A percentile compares a stretch with the other conserved stretches of the same genome.
Evolutionary conservation across 1,140 invertebrate species (phyloP).

Genomic region (Zaprionus ghesquierei): DNA sequence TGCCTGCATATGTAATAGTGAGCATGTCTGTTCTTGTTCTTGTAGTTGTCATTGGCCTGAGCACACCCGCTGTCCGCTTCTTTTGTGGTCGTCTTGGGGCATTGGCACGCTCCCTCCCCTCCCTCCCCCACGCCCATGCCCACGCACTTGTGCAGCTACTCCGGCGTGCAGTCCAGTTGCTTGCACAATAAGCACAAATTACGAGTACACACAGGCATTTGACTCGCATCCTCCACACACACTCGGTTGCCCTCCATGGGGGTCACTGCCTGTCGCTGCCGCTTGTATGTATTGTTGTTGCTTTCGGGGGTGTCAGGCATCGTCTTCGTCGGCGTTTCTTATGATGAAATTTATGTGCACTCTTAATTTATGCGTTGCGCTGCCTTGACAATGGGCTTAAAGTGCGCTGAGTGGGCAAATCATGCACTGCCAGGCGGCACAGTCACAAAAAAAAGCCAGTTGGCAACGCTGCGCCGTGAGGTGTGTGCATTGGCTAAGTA

Average conservation of each 20-base stretch:
- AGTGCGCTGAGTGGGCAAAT: neutral
- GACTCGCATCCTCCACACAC: slow-evolving; percentile 21
- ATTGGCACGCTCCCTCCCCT: neutral
- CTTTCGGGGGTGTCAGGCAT: neutral
- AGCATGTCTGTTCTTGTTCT: slow-evolving; percentile 18
- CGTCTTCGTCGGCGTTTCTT: slow-evolving; percentile 69
- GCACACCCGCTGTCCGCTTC: slow-evolving; percentile 58
- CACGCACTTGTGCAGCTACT: neutral
- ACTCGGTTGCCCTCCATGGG: slow-evolving; percentile 54
- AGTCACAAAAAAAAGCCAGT: no score
- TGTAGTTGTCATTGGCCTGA: slow-evolving; percentile 18
- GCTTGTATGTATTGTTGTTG: slow-evolving; percentile 10
- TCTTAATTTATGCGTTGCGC: slow-evolving; percentile 70
- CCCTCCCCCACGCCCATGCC: neutral
- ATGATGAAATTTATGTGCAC: slow-evolving; percentile 68
- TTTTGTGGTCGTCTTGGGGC: slow-evolving; percentile 64
- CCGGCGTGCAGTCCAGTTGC: neutral
- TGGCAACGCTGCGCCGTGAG: no score
- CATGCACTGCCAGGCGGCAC: no score
- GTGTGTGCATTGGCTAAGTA: no score
- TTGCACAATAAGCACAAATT: slow-evolving; percentile 77
- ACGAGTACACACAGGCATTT: slow-evolving; percentile 57
- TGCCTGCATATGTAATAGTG: neutral
- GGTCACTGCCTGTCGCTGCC: slow-evolving; percentile 51
- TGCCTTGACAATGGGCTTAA: slow-evolving; percentile 38